Base-by-base conservation (phyloP, 2,113 vertebrate genomes). In the Pterocles gutturalis region DNA sequence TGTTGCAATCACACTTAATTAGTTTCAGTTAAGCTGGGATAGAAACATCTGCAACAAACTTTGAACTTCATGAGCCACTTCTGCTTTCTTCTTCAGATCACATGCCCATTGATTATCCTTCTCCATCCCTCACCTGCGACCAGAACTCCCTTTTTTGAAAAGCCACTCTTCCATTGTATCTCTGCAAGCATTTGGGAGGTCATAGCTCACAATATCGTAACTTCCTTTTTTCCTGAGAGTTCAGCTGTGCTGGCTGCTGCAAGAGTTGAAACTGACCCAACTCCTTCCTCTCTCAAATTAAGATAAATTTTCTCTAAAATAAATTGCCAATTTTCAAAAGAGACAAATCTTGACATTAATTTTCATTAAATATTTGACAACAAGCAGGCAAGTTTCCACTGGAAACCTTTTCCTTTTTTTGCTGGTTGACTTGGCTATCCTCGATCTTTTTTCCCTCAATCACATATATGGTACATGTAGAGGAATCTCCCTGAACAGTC, bases 1-100 rank as follows among this genome's bases (percentile, higher is more conserved):
- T 38, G 13, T 80, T 82, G 64, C 70, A 86, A 83, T 94, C 87
- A 80, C 55, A 78, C 49, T 79, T 89, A 58, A 95, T 93, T 82
- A 69, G 48, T 87, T 96, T 95, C 83, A 95, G 54, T 70, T 83
- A 71, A 88, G 10, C 13, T 4, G 2, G 21, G 17, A 38, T 34
- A 43, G 73, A 61, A 72, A 83, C 28, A 69, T 85, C 79, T 66
- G 22, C 33, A 69, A 31, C 1, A 18, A 91, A 88, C 91, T 90
- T 83, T 70, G 46, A 88, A 49, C n/a, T 80, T 61, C 33, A 53
- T 31, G 43, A 77, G 11, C 31, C 25, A 62, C 45, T 96, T 93
- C 31, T 22, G 58, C 24, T 46, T 92, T 67, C 57, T 85, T 91
- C 43, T 89, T 87, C 25, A 76, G 53, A 57, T 64, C 34, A 26